Base-by-base conservation (phyloP, 2,797 vertebrate species). In the Sebastes melanostomus region DNA sequence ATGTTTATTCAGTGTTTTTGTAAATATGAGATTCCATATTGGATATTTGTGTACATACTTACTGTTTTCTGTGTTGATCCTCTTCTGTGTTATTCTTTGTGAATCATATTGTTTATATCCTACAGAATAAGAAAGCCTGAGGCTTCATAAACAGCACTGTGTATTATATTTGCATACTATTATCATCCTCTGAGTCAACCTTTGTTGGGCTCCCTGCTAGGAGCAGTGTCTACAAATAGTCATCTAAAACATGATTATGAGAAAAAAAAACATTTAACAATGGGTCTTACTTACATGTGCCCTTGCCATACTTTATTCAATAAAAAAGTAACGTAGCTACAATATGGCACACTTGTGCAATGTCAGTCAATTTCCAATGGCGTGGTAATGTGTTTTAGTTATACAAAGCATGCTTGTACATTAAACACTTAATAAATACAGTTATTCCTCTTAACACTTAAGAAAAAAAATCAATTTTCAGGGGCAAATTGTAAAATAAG, bases 391-490 rank as follows among this genome's bases (percentile, higher is more conserved):
- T 89, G 82, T 91, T 92, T 91, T 86, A 92, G 88, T 93, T 82
- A 90, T 90, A 92, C 86, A 93, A 92, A 94, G 92, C 94, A 95
- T 95, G 94, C 94, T 89, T 86, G 82, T 81, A 93, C 92, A 93
- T 91, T 89, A 90, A 94, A 93, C 93, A 94, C 84, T 92, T 88
- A 93, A 93, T 94, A 94, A 94, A 94, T 93, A 94, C 91, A 81
- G 75, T 75, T 88, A 87, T 83, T 88, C 36, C 50, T 87, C 81
- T 85, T 84, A 89, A 90, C 81, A 88, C 32, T 81, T 78, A 34
- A 58, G 71, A 83, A 61, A 46, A 18, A 46, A 46, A 46, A 38
- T 38, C 13, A 38, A 54, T 59, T 86, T 69, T 76, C 71, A 50
- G 38, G 83, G 78, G 54, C 55, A 79, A 72, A 88, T 58, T 80